Evolutionary conservation across 1,140 invertebrate genomes (phyloP), one percentile per base, ranked within the genome.

Genomic region (Ceratina calcarata): DNA sequence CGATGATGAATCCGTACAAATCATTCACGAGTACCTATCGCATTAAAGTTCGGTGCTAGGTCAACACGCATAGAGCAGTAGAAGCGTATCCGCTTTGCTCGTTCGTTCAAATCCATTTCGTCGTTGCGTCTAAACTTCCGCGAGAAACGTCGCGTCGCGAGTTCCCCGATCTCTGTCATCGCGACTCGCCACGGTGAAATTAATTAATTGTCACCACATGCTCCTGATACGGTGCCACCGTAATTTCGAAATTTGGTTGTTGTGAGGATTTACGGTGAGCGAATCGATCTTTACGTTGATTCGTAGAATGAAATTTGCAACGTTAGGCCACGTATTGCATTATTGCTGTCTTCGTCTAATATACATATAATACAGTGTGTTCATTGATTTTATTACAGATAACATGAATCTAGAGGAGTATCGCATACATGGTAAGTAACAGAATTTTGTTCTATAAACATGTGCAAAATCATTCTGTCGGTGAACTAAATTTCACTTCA

Each of bases 401-500:
- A 91, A 70, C 67, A 94, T 94, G 93, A 93, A 94, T 90, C 82
- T 93, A 27, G 93, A 94, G 27, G 93, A 94, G 51, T 94, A 94
- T 75, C 93, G 93, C 22, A 90, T 90, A 82, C 86, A 93, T 89
- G 93, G 93, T 94, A 79, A 93, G 92, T 86, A 66, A 73, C 2
- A 32, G 27, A 57, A 2, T 45, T 45, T 45, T 45, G 10, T 45
- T 45, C 7, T 10, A 45, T 10, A 37, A 6, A 51, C 8, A 13
- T 15, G 3, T 51, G 32, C 32, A 6, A 37, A 37, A 45, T 45
- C 37, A 45, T 45, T 45, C 7, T 45, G 37, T 45, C 8, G 10
- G 37, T 10, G 37, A 45, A 45, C 8, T 45, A 6, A 45, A 45
- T 45, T 45, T 45, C 0, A 45, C 27, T 32, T 32, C 27, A 2